Evolutionary conservation across 2,888 invertebrate species (phyloP).

Genomic region (Hipparchia sbordonii): DNA sequence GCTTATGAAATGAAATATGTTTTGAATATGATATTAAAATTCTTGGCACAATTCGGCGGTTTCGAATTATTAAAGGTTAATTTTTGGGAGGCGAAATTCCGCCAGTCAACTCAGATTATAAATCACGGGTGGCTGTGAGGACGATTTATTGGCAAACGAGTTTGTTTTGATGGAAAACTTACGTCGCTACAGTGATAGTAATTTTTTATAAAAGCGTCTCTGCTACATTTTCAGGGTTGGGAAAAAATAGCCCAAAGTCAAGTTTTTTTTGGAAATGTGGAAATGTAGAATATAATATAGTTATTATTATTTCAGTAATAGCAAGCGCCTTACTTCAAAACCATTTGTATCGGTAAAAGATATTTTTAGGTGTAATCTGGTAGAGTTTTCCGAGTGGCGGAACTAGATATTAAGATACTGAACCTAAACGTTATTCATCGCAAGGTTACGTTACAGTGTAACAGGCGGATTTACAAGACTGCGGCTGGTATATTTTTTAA

Average conservation of each 20-base stretch:
- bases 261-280: not conserved
- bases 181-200: not conserved
- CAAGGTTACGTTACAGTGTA: not conserved
- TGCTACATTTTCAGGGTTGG: not conserved
- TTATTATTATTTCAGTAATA: no score
- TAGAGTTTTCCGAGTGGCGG: no score
- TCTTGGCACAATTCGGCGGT: conserved; percentile 39
- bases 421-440: not conserved
- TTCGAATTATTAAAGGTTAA: conserved; percentile 36
- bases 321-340: no score
- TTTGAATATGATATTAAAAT: conserved; percentile 40
- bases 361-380: no score
- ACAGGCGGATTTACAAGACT: not conserved
- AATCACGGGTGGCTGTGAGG: conserved; percentile 4
- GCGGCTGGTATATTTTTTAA: not conserved
- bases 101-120: conserved; percentile 14
- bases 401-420: no score
- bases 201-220: not conserved
- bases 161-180: not conserved
- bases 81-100: conserved; percentile 26
- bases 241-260: not conserved
- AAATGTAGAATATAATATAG: no score
- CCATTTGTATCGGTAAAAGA: no score
- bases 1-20: conserved; percentile 35
- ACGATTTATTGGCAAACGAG: not conserved